These are phyloP conservation scores for Vultur gryphus DNA, from an alignment of 2,797 vertebrate genomes.

Conservation along the genomic window DNA sequence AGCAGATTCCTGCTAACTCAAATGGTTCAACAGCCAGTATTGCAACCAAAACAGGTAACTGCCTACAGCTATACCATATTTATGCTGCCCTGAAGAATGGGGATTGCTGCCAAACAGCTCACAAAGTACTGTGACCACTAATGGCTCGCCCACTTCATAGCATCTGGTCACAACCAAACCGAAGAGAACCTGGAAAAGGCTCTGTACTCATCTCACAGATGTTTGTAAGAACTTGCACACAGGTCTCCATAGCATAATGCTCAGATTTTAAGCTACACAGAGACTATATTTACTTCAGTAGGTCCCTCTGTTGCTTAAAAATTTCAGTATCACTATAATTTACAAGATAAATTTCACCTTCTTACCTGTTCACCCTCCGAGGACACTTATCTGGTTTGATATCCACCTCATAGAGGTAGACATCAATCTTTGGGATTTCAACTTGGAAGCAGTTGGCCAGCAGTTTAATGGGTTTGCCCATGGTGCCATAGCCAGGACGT, in stretches of 20 bases:
- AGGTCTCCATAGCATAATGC: background rate
- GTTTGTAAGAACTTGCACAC: no score
- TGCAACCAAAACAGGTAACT: background rate
- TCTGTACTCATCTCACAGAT: background rate
- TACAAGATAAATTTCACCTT: background rate
- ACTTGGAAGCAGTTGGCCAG: slow-evolving; percentile 99
- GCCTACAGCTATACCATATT: background rate
- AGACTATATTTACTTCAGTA: background rate
- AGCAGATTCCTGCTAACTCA: background rate
- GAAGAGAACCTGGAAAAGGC: background rate
- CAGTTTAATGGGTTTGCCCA: slow-evolving; percentile 97
- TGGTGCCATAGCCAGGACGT: slow-evolving; percentile 96
- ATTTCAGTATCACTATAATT: background rate
- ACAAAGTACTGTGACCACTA: background rate
- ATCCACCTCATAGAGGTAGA: slow-evolving; percentile 97
- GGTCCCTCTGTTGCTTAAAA: background rate
- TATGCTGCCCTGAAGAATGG: background rate
- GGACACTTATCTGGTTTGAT: slow-evolving; percentile 98
- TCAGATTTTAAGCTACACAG: background rate
- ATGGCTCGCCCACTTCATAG: background rate
- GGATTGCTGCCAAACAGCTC: background rate
- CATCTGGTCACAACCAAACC: background rate
- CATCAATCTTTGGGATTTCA: slow-evolving; percentile 98
- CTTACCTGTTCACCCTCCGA: slow-evolving; percentile 95
- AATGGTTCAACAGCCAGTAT: background rate